Evolutionary conservation across 2,888 invertebrate genomes (phyloP), one percentile per base, ranked within the genome.

Genomic region (Xylota segnis): DNA sequence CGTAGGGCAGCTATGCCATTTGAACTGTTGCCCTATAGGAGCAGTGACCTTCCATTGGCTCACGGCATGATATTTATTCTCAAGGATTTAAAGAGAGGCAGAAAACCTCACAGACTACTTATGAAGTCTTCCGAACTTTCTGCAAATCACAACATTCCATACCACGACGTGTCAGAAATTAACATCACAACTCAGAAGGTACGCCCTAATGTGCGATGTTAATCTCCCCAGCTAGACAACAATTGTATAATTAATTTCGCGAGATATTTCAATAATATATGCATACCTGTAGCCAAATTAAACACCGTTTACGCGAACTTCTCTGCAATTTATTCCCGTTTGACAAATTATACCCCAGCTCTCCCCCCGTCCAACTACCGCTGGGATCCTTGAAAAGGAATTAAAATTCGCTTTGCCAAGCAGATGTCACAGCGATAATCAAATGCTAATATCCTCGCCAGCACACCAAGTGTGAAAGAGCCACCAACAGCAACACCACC

Each of bases 361-460:
- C 29, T 40, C 16, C 9, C 29, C 0, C 9, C 10, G 18, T n/a
- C 9, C 56, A 29, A 65, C 47, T 52, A 45, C 5, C 16, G 45
- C 16, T 32, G 14, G 29, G 52, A 82, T 76, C 82, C 76, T 86
- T 76, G 82, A 63, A 68, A 71, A 72, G 58, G 86, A 86, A 86
- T 86, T 86, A 86, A 86, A 86, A 86, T 82, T 82, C 82, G 86
- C 86, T 86, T 86, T 86, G 76, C 59, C 63, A 82, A 86, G 86
- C 86, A 86, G 86, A 86, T 86, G 86, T 86, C 86, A 86, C 86
- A 61, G 68, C 82, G 82, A 86, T 86, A 86, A 82, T 86, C 86
- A 86, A 86, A 86, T 86, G 86, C 86, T 86, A 86, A 86, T 86
- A 77, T 86, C 82, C 76, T 77, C 71, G 34, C 76, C 54, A 71